Conservation (phyloP, 2,888 invertebrate genomes). For the Nomada flava region DNA sequence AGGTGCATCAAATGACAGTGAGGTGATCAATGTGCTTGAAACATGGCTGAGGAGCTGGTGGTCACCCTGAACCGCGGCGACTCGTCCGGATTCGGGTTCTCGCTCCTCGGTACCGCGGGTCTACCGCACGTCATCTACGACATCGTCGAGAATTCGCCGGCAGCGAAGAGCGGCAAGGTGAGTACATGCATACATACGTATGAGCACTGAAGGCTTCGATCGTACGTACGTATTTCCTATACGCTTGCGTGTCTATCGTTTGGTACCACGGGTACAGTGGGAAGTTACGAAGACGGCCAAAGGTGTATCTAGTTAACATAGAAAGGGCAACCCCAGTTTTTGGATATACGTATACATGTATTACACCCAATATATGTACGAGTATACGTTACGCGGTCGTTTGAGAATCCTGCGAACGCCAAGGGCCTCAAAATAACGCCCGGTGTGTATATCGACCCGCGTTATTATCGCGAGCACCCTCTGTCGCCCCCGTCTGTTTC, state of each 20-base stretch:
- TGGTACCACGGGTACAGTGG: slow-evolving; percentile 18
- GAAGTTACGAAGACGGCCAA: slow-evolving; percentile 34
- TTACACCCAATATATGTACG: background rate
- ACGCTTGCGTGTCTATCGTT: slow-evolving; percentile 8
- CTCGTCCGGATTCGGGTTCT: slow-evolving; percentile 95
- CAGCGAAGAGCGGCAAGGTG: slow-evolving; percentile 95
- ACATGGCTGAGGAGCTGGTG: slow-evolving; percentile 95
- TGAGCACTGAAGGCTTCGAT: slow-evolving; percentile 1
- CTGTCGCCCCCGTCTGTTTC: slow-evolving; percentile 62
- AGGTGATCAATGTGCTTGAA: slow-evolving; percentile 78
- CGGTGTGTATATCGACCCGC: slow-evolving; percentile 76
- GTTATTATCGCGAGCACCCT: slow-evolving; percentile 69
- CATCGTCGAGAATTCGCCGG: slow-evolving; percentile 96
- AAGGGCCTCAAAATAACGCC: slow-evolving; percentile 65
- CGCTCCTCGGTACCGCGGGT: slow-evolving; percentile 95
- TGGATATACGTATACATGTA: slow-evolving; percentile 5
- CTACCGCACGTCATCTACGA: slow-evolving; percentile 97
- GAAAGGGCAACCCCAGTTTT: slow-evolving; percentile 33
- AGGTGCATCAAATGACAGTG: slow-evolving; percentile 75
- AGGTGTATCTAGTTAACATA: slow-evolving; percentile 13
- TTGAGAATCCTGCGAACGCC: slow-evolving; percentile 53
- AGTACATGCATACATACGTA: slow-evolving; percentile 77
- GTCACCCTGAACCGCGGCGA: slow-evolving; percentile 95
- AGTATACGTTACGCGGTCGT: slow-evolving; percentile 10
- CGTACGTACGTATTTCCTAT: slow-evolving; percentile 20